Evolutionary conservation across 2,888 invertebrate genomes (phyloP), one percentile per base, ranked within the genome.

Genomic region (Andrena dorsata): DNA sequence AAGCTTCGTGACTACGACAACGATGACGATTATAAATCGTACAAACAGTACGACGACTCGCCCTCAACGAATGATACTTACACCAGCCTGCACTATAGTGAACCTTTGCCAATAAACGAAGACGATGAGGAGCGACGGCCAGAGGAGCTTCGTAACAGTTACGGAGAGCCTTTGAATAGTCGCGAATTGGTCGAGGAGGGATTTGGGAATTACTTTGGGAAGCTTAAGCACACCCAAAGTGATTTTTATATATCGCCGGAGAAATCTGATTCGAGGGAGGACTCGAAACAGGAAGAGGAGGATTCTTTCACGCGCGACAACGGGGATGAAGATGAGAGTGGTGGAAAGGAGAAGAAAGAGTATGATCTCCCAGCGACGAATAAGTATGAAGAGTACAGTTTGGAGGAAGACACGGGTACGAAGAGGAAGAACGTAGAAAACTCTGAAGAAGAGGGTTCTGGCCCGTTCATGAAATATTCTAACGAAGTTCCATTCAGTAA

Each of bases 311-410:
- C 16, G 3, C 3, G 47, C 13, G 13, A 61, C 7, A 61, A 56
- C 23, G 66, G 76, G 7, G 61, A 72, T 5, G 82, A 76, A 2
- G 76, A 83, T 5, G 65, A 56, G 10, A 80, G 63, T 3, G 51
- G 63, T 1, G 81, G 60, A 3, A 82, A 56, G 1, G 7, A 69
- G 2, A 70, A 70, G 13, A 69, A 85, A 8, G 89, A 89, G n/a
- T 83, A 89, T 10, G 71, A 76, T 5, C 51, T 74, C 0, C 84
- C 87, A 16, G 82, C 79, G 3, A 82, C 84, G n/a, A 88, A 77
- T 23, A 92, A 87, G 53, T 93, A 93, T 61, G 93, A 94, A 58
- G 93, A 93, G 65, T 93, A 93, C 41, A 89, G 90, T 23, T 74
- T 92, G 13, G 85, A 88, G 2, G 83, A 87, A 13, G 77, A 84